phyloP scores from a whole-genome alignment of 2,888 invertebrate genomes.

The Rotaria sp. region DNA sequence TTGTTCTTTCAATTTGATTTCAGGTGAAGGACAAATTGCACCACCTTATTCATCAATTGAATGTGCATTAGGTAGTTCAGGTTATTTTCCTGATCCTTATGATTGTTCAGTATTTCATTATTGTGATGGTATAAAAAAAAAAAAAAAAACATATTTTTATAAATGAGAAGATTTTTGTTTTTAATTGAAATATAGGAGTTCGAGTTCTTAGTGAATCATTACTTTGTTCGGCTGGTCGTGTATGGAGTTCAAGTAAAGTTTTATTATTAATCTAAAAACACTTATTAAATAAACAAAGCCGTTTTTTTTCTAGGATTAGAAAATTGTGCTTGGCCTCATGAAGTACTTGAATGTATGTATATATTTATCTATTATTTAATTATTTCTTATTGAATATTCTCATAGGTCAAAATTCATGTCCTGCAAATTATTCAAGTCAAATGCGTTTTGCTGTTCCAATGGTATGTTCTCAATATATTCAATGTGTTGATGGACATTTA shows the following conservation, averaged over 20 bases:
- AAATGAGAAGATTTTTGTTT: background rate
- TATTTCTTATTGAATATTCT: background rate
- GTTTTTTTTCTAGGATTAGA: background rate
- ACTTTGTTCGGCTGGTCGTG: background rate
- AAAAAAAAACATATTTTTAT: background rate
- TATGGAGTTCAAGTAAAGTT: background rate
- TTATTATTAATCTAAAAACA: background rate
- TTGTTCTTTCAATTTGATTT: background rate
- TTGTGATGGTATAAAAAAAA: conserved; percentile 32
- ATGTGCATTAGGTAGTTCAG: conserved; percentile 34
- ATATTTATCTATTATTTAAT: background rate
- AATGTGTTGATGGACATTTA: conserved; percentile 36
- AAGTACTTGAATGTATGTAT: background rate
- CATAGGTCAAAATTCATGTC: background rate
- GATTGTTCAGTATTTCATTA: conserved; percentile 40
- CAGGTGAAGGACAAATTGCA: background rate
- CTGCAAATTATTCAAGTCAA: background rate
- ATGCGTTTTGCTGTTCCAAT: conserved; percentile 32
- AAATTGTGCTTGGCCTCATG: conserved; percentile 37
- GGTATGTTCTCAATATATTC: conserved; percentile 37
- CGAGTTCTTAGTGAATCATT: background rate
- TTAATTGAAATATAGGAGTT: background rate
- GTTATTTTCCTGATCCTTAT: conserved; percentile 38
- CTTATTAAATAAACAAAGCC: background rate
- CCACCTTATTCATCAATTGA: conserved; percentile 33